These are phyloP conservation scores for Lamprologus ornatipinnis DNA, from an alignment of 2,113 vertebrate genomes.

Conservation along the genomic window DNA sequence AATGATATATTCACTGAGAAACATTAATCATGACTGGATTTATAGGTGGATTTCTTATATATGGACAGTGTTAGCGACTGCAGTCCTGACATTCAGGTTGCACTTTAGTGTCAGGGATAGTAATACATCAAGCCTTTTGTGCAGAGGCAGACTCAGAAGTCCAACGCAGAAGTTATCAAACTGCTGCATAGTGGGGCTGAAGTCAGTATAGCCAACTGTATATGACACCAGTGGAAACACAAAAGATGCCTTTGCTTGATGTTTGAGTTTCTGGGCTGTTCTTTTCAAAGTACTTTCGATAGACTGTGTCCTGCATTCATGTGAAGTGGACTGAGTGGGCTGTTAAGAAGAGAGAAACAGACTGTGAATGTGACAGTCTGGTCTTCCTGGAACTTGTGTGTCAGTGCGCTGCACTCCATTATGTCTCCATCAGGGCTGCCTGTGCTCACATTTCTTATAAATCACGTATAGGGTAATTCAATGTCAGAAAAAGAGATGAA, in stretches of 20 bases:
- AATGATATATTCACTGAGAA: background rate
- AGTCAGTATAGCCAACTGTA: background rate
- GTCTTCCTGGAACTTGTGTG: background rate
- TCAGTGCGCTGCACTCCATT: background rate
- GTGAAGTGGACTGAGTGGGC: background rate
- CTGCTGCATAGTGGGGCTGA: background rate
- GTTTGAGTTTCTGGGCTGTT: background rate
- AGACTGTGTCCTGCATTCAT: background rate
- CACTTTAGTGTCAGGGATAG: background rate
- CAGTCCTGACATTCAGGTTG: background rate
- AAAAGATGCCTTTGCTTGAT: background rate
- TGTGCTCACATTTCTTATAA: background rate
- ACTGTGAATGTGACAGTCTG: background rate
- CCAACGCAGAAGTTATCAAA: background rate
- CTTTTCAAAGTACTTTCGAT: background rate
- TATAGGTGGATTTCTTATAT: background rate
- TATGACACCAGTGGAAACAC: background rate
- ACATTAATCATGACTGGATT: background rate
- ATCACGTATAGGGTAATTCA: background rate
- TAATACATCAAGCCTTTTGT: background rate
- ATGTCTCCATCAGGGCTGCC: background rate
- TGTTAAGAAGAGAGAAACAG: background rate
- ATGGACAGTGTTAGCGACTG: background rate
- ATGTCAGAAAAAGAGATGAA: background rate
- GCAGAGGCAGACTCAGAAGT: background rate